A percentile compares a stretch with the other conserved stretches of the same genome.
phyloP scores from a whole-genome alignment of 2,797 vertebrate species.

The Perodicticus potto region DNA sequence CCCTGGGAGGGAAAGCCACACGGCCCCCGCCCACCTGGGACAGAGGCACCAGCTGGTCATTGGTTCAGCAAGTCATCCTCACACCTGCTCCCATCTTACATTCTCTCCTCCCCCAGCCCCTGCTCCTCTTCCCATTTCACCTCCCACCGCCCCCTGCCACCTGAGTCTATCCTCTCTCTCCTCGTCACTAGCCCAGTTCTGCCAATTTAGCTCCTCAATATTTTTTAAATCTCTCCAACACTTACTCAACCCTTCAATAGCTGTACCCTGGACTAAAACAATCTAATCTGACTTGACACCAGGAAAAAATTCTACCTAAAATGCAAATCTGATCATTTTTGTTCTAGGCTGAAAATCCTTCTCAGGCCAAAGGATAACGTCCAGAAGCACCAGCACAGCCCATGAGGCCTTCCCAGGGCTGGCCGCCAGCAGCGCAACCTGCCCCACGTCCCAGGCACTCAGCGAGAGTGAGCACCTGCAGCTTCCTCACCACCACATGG shows the following conservation, averaged over 20 bases:
- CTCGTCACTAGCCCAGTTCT: background rate
- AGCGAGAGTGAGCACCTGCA: accelerated
- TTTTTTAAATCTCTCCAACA: background rate
- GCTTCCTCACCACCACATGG: background rate
- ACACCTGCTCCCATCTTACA: background rate
- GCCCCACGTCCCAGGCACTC: background rate
- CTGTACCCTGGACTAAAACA: background rate
- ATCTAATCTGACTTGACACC: background rate
- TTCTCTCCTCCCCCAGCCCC: background rate
- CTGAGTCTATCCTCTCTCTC: background rate
- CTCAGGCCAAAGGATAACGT: background rate
- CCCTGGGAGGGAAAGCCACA: background rate
- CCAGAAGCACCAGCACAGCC: background rate
- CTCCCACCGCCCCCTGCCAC: accelerated
- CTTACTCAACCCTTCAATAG: background rate
- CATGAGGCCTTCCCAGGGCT: background rate
- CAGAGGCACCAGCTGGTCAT: background rate
- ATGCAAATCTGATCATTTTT: background rate
- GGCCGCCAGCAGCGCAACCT: background rate
- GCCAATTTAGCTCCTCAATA: background rate
- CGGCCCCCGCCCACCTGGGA: background rate
- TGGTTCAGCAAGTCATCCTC: background rate
- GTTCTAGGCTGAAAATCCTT: background rate
- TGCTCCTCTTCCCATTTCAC: background rate
- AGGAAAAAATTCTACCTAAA: background rate